A percentile compares a stretch with the other conserved stretches of the same genome.
These are phyloP conservation scores for Takifugu bimaculatus DNA, from an alignment of 2,113 vertebrate genomes.

Conservation along the genomic window DNA sequence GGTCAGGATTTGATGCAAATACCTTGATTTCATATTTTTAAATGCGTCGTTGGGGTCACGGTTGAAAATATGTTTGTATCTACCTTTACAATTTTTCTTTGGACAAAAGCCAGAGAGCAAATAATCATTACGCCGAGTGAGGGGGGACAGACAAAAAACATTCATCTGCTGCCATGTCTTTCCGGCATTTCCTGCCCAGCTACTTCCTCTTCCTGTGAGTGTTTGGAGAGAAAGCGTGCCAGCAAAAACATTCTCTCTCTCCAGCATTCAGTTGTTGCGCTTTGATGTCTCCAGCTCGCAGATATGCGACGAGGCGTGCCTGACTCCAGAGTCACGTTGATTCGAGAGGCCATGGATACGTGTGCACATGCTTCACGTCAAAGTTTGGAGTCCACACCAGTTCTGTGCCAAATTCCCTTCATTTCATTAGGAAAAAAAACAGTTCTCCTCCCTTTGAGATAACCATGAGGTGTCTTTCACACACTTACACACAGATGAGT, in stretches of 20 bases:
- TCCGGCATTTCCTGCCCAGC: constrained; percentile 52
- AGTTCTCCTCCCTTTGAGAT: too few species aligned
- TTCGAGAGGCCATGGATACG: neutral
- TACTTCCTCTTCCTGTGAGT: constrained; percentile 61
- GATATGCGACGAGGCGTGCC: neutral
- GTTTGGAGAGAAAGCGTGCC: constrained; percentile 18
- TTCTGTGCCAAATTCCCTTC: too few species aligned
- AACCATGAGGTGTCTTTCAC: neutral
- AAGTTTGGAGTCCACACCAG: too few species aligned
- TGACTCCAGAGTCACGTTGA: constrained; percentile 14
- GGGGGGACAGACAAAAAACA: constrained; percentile 17
- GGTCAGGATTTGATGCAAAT: neutral
- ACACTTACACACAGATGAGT: constrained; percentile 12
- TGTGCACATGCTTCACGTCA: too few species aligned
- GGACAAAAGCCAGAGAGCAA: constrained; percentile 11
- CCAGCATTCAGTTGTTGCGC: constrained; percentile 18
- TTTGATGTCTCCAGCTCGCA: constrained; percentile 21
- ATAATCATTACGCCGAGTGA: constrained; percentile 24
- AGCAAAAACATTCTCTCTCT: neutral
- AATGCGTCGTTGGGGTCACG: neutral
- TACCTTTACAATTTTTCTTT: constrained; percentile 17
- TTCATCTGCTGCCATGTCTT: constrained; percentile 31
- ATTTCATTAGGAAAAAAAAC: too few species aligned
- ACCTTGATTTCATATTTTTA: neutral
- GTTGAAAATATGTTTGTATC: constrained; percentile 2